Percentiles rank a stretch among this genome's conserved stretches.
phyloP scores from a whole-genome alignment of 92 coral and sea anemone genomes.

The Umimayanthus kanabou region DNA sequence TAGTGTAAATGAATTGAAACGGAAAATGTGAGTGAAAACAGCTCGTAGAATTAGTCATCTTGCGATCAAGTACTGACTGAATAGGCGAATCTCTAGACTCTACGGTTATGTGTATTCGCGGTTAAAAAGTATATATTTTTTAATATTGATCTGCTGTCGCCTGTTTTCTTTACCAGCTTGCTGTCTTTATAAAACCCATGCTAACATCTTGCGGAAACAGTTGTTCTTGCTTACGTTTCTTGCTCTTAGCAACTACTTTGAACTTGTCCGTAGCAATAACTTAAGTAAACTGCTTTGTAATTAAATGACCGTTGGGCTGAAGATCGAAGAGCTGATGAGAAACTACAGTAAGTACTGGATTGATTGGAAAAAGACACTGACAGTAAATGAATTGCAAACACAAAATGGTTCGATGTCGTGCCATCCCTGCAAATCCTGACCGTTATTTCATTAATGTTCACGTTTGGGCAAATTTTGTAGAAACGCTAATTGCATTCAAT shows the following conservation, averaged over 20 bases:
- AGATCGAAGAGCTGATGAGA: not conserved
- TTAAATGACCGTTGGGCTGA: not conserved
- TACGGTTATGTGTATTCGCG: not conserved
- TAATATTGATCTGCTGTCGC: no score
- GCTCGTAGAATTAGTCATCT: not conserved
- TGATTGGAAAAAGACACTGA: not conserved
- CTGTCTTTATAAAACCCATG: not conserved
- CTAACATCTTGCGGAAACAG: not conserved
- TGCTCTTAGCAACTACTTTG: conserved; percentile 8
- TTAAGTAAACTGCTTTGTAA: not conserved
- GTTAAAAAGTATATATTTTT: not conserved
- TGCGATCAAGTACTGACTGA: no score
- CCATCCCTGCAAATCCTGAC: not conserved
- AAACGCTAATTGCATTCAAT: conserved; percentile 70
- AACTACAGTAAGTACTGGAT: no score
- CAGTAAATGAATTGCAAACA: not conserved
- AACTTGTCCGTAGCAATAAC: not conserved
- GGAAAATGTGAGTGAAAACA: not conserved
- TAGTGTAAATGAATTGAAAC: not conserved
- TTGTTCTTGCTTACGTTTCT: not conserved
- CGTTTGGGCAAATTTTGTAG: conserved; percentile 48
- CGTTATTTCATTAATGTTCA: conserved; percentile 39
- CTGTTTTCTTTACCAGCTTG: not conserved
- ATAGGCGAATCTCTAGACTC: not conserved
- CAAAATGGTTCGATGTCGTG: not conserved